Evolutionary conservation across 2,888 invertebrate species (phyloP), one percentile per base, ranked within the genome.

Genomic region (Orthonychiurus folsomi): DNA sequence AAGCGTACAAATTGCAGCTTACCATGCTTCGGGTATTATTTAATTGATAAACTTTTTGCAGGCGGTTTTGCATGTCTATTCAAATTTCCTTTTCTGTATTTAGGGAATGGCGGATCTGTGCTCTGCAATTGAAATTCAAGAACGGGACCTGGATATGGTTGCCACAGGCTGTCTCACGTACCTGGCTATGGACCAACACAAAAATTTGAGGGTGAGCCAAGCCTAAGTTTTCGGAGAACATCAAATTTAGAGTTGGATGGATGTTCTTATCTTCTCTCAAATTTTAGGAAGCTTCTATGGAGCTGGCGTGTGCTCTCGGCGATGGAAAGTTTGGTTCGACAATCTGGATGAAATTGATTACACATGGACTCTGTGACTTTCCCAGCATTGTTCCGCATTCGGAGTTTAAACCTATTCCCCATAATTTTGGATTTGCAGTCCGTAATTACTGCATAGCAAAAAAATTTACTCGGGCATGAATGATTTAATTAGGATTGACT

Each of bases 1-100:
- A 72, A 61, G 66, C 67, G 0, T 72, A 70, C 57, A 72, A 72
- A 61, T 59, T 72, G 1, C 72, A 72, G 52, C 52, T 67, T 3
- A 66, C 66, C 12, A 58, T 72, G 21, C 60, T 72, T 5, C 62
- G 68, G 69, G 71, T 69, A 61, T 55, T 48, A 53, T 23, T 57
- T 50, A 47, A 23, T 1, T 50, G 2, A 61, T 52, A 12, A 55
- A 24, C 25, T 24, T 12, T 37, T 9, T 26, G 25, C 26, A 3
- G 3, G 25, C 5, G 5, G 26, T 28, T 53, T 52, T 3, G 25
- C 3, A 20, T 50, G 9, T n/a, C 25, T 25, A 20, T 24, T 56
- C 58, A 48, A 57, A 48, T 20, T 23, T 18, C 3, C 18, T 2
- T 9, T 53, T 53, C 3, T 50, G 55, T 56, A 27, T 59, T 2